Base-by-base conservation (phyloP, 2,113 vertebrate genomes). In the Elephantulus edwardii region DNA sequence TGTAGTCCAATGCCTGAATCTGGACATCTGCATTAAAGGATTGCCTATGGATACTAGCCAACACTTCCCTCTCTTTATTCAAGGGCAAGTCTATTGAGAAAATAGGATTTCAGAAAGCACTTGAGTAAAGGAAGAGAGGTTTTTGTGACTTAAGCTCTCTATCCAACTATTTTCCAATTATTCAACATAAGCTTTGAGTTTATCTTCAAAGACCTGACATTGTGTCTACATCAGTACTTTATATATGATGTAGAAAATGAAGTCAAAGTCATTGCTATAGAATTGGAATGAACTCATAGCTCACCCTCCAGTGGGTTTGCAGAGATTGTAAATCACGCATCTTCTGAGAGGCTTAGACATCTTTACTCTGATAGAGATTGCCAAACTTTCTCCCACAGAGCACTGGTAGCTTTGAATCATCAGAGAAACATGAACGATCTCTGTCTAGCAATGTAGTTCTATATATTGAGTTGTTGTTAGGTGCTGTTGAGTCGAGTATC, bases 61-160 rank as follows among this genome's bases (percentile, higher is more conserved):
- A 5, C 68, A 66, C 46, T 50, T 58, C 46, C 8, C n/a, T 38
- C 5, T 82, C 88, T 14, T 87, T 66, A 79, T 28, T 75, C 70
- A 72, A 80, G n/a, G 79, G 66, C 81, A 42, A 62, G 54, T 83
- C 42, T 85, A 30, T 24, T 40, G 86, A 44, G 30, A 90, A 83
- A 54, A 83, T 35, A 62, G 44, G 62, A 70, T 83, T 91, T 91
- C 90, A 90, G 89, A 50, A 89, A 78, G 6, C 50, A 1, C 11
- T 91, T 42, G 5, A 74, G 60, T 70, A 35, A 77, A 85, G 40
- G 50, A 77, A 76, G 50, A 78, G 9, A 52, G 14, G 3, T 52
- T 35, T 82, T 71, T 82, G 35, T 30, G 50, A 62, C 6, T 82
- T 44, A 88, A 79, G 48, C 8, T 79, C 54, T 71, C 35, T 85